Conservation (phyloP, 1,140 invertebrate species). For the Pseudachorutes palmiensis region DNA sequence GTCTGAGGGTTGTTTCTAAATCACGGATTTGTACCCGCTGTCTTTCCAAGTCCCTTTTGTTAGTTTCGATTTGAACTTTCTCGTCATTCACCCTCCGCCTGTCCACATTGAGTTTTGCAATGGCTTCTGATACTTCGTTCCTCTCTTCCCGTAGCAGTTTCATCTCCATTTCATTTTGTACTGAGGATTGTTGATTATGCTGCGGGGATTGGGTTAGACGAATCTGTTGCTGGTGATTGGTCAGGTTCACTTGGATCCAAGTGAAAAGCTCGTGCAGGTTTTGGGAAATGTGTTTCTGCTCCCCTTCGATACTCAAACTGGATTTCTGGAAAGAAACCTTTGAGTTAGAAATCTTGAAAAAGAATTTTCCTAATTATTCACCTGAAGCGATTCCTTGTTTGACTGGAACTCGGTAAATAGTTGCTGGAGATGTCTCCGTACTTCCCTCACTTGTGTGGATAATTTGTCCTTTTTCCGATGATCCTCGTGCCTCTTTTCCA, state of each 20-base stretch:
- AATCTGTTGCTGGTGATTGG: neutral
- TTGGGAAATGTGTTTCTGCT: conserved; percentile 27
- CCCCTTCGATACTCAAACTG: conserved; percentile 24
- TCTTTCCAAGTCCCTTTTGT: conserved; percentile 29
- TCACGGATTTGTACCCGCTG: conserved; percentile 25
- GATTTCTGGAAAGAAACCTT: conserved; percentile 33
- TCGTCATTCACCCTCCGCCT: conserved; percentile 32
- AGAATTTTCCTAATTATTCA: no score
- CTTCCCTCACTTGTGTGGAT: conserved; percentile 22
- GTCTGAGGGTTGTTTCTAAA: conserved; percentile 21
- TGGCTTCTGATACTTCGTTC: conserved; percentile 27
- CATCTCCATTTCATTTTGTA: conserved; percentile 33
- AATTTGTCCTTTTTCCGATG: conserved; percentile 25
- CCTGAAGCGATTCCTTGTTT: conserved; percentile 24
- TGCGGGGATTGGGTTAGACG: neutral
- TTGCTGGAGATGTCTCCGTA: conserved; percentile 29
- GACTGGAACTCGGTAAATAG: conserved; percentile 19
- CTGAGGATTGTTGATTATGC: neutral
- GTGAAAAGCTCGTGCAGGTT: conserved; percentile 20
- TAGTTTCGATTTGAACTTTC: conserved; percentile 24
- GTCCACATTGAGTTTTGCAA: conserved; percentile 33
- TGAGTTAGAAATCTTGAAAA: no score
- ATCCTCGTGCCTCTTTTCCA: conserved; percentile 22
- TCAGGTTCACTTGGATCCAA: conserved; percentile 14
- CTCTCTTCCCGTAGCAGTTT: conserved; percentile 31